Evolutionary conservation across 92 coral and sea anemone genomes (phyloP).

Genomic region (Pocillopora grandis): DNA sequence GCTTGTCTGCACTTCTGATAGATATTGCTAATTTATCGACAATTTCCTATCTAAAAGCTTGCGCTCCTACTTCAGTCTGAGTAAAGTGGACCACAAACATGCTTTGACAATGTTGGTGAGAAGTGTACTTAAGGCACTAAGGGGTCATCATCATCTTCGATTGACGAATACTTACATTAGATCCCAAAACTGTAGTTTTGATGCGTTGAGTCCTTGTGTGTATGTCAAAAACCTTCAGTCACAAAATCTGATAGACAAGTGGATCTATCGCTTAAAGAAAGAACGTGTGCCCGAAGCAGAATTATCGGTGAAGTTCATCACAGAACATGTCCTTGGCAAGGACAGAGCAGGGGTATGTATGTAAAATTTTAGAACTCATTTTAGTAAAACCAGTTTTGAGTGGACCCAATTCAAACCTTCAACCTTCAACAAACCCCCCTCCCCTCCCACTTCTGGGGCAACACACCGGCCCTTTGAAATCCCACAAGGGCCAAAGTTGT

Average conservation of each 20-base stretch:
- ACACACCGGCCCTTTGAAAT: no score
- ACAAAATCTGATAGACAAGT: constrained; percentile 27
- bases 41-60: neutral
- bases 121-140: neutral
- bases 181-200: neutral
- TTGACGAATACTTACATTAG: neutral
- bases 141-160: neutral
- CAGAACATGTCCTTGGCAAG: constrained; percentile 58
- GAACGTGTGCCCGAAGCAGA: constrained; percentile 65
- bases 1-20: neutral
- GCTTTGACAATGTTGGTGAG: neutral
- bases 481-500: no score
- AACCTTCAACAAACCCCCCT: no score
- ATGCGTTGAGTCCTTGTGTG: neutral
- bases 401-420: neutral
- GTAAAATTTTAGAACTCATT: neutral
- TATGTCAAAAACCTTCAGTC: neutral
- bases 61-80: neutral
- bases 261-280: constrained; percentile 49
- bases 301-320: constrained; percentile 58
- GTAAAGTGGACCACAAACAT: neutral
- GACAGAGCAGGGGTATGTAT: constrained; percentile 38
- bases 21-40: neutral
- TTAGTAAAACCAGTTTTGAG: neutral
- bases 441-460: no score